Base-by-base conservation (phyloP, 2,888 invertebrate genomes). In the Ferrisia virgata region DNA sequence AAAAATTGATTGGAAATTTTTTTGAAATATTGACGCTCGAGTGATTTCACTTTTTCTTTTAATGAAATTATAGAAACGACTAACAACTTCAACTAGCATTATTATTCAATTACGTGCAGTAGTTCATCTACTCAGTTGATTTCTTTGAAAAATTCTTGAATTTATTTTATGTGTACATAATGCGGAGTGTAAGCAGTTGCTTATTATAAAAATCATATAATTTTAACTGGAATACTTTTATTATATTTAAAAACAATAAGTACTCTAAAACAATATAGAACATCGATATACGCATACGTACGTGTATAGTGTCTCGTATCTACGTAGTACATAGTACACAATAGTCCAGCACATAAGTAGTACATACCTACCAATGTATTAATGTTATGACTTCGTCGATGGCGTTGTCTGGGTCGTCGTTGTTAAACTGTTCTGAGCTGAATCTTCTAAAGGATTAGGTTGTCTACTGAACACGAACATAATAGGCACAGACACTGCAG, bases 401-500 rank as follows among this genome's bases (percentile, higher is more conserved):
- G 28, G 5, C 15, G 15, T 3, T 1, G 64, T 3, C 28, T 15
- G 3, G 8, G 15, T 76, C 1, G 76, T 15, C 6, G 18, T 33
- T 1, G 8, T 43, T n/a, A n/a, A n/a, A 4, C 9, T 39, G 39
- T 40, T 22, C n/a, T 22, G n/a, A 3, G 47, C 76, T 25, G 43
- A 69, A 9, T 72, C 72, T 83, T 83, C 83, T 2, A 43, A n/a
- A 5, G 83, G 83, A 83, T 83, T 76, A 8, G 72, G 72, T 18
- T 83, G 83, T 47, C 31, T 83, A 33, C 43, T 43, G 3, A 25
- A 83, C 13, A 72, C 43, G 40, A 76, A 76, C 76, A 83, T 83
- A 1, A 83, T 76, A 72, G 83, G 83, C 5, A 83, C 3, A 22
- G 83, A 25, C 40, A 83, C 83, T 83, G 47, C 18, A 5, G n/a